Conservation (phyloP, 1,140 invertebrate species). For the Lamellibrachia luymesi region DNA sequence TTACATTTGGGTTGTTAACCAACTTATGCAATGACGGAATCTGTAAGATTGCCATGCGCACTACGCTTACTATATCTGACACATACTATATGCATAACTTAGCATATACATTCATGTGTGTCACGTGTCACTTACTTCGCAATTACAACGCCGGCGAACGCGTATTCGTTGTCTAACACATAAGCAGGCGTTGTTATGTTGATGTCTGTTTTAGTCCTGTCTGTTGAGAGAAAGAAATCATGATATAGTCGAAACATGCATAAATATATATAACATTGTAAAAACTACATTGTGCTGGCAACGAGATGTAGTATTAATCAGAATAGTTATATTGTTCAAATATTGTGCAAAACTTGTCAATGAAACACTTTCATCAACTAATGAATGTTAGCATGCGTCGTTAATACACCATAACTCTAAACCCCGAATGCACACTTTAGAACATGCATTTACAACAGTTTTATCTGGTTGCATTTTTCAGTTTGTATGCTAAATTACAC, state of each 20-base stretch:
- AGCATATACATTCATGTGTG: background rate
- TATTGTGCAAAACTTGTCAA: background rate
- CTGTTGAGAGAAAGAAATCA: background rate
- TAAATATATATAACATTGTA: background rate
- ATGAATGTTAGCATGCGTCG: background rate
- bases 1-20: no score
- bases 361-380: background rate
- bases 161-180: slow-evolving; percentile 81
- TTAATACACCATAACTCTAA: background rate
- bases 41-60: no score
- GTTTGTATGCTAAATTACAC: background rate
- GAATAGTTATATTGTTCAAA: background rate
- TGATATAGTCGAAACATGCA: background rate
- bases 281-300: background rate
- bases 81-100: background rate
- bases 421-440: no score
- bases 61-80: no score
- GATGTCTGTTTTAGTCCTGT: slow-evolving; percentile 62
- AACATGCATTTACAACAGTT: no score
- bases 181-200: slow-evolving; percentile 95
- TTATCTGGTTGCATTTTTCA: no score
- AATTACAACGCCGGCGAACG: slow-evolving; percentile 79
- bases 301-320: background rate
- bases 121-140: slow-evolving; percentile 73
- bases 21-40: no score